Evolutionary conservation across 2,113 vertebrate species (phyloP), one percentile per base, ranked within the genome.

Genomic region (Colinus virginianus): DNA sequence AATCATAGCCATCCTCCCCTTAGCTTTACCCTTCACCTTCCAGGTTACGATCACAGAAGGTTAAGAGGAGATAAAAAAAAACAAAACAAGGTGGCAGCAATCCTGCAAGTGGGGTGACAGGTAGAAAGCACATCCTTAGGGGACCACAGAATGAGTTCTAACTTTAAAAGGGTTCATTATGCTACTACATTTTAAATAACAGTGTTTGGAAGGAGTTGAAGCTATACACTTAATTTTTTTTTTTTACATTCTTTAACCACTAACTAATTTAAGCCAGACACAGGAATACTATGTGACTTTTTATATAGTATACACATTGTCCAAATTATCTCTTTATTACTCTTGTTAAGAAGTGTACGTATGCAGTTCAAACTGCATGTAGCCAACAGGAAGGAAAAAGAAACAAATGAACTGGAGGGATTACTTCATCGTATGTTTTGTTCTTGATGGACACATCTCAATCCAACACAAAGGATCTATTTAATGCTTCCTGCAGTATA

Each of bases 201-300:
- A n/a, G 46, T 36, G 16, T 67, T 77, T 66, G 26, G 21, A 38
- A 77, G n/a, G 25, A 7, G 21, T 5, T 66, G 64, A 70, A 90
- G 21, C 58, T 38, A 55, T 11, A 45, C 68, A 74, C 38, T 90
- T 3, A 79, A 79, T 40, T 74, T 36, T 40, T 74, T 74, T 93
- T 69, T 79, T 94, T 90, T 30, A 59, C 22, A 83, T 70, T 89
- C 30, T 77, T 67, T 79, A 91, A 79, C 78, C 71, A 59, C 75
- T 59, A 26, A 15, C 59, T 94, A 82, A 94, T 84, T 78, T 49
- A 84, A 84, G 36, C 58, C 94, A 96, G 86, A 49, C n/a, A 76
- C 28, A 71, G 19, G 46, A 90, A 92, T 84, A 32, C 18, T 84
- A 11, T 34, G 42, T 26, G 71, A 78, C 53, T 84, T 81, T 80